phyloP scores from a whole-genome alignment of 1,140 invertebrate species.

The Panagrolaimus sp. region DNA sequence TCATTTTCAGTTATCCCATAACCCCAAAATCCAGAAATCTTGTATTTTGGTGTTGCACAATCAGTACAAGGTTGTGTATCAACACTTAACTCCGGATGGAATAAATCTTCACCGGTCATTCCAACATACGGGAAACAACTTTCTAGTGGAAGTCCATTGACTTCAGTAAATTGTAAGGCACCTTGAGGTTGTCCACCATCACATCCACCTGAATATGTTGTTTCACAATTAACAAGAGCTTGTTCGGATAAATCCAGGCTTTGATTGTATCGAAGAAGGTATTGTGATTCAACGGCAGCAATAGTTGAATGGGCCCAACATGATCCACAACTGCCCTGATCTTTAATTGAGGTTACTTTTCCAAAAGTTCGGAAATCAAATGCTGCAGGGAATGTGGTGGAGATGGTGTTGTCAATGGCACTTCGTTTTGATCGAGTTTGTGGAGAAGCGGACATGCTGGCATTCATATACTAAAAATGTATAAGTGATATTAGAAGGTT shows the following conservation, averaged over 20 bases:
- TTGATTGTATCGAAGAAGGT: constrained; percentile 73
- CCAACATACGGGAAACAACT: background rate
- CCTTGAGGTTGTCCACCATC: constrained; percentile 75
- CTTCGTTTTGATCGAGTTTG: no score
- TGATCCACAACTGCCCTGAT: constrained; percentile 71
- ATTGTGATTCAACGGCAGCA: constrained; percentile 87
- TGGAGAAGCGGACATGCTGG: no score
- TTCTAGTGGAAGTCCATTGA: background rate
- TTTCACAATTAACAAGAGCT: constrained; percentile 72
- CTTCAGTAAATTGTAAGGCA: background rate
- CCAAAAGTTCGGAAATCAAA: background rate
- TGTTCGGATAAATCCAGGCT: constrained; percentile 87
- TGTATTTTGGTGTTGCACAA: constrained; percentile 10
- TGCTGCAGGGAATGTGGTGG: background rate
- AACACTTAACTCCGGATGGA: no score
- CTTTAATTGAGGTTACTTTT: background rate
- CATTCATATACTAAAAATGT: no score
- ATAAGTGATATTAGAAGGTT: no score
- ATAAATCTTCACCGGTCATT: background rate
- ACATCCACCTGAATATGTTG: constrained; percentile 80
- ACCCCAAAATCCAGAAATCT: background rate
- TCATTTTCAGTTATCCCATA: background rate
- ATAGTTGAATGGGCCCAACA: constrained; percentile 96
- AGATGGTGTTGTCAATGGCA: no score
- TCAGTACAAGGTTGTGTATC: no score